These are phyloP conservation scores for Holotrichia oblita DNA, from an alignment of 1,140 invertebrate species.

Conservation along the genomic window DNA sequence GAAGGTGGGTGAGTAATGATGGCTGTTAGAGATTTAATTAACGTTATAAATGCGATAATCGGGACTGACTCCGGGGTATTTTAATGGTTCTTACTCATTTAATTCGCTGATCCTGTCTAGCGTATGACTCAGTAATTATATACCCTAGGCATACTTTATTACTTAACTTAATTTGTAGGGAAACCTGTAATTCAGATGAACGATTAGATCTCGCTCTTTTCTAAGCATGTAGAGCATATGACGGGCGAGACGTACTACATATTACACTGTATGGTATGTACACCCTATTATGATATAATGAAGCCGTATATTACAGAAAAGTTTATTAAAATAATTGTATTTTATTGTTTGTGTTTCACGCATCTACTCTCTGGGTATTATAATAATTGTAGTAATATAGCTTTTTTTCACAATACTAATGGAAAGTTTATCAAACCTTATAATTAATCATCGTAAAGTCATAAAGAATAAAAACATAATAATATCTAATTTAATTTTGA, in stretches of 20 bases:
- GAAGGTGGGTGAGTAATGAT: conserved; percentile 23
- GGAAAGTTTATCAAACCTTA: no score
- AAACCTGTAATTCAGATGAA: not conserved
- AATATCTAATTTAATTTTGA: no score
- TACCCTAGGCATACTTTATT: not conserved
- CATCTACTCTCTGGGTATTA: not conserved
- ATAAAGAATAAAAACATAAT: no score
- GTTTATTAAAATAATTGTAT: not conserved
- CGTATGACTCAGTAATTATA: conserved; percentile 34
- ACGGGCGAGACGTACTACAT: not conserved
- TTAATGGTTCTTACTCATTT: conserved; percentile 30
- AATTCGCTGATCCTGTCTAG: not conserved
- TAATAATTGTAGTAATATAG: not conserved
- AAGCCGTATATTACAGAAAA: not conserved
- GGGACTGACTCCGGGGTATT: not conserved
- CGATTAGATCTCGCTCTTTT: not conserved
- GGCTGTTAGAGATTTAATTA: conserved; percentile 30
- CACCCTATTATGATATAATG: not conserved
- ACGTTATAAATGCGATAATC: conserved; percentile 25
- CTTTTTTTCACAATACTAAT: no score
- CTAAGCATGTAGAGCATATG: not conserved
- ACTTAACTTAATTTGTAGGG: conserved; percentile 27
- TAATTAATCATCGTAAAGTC: no score
- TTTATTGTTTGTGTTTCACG: not conserved
- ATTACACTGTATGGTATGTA: not conserved